A percentile compares a stretch with the other conserved stretches of the same genome.
Conservation (phyloP, 2,113 vertebrate species). For the Sterrhoptilus dennistouni region DNA sequence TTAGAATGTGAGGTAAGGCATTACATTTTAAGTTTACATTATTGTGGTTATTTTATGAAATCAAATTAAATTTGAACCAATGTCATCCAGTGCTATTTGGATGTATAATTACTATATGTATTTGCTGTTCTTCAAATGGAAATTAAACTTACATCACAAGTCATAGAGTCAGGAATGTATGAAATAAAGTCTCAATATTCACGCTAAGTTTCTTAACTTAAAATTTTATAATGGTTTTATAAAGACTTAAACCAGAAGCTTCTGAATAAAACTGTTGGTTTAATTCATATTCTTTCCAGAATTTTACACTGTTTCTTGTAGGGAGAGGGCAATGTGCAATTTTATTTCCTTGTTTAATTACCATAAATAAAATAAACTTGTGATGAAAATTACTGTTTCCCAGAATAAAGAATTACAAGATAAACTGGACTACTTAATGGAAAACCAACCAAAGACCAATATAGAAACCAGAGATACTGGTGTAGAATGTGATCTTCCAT, state of each 20-base stretch:
- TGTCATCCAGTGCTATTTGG: background rate
- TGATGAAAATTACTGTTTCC: slow-evolving; percentile 48
- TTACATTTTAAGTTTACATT: background rate
- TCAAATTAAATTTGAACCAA: background rate
- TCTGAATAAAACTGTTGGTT: background rate
- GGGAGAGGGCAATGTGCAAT: background rate
- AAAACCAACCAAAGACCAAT: slow-evolving; percentile 78
- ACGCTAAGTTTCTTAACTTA: background rate
- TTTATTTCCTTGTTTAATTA: background rate
- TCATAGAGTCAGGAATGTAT: background rate
- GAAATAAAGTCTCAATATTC: background rate
- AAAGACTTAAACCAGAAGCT: background rate
- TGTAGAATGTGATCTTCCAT: slow-evolving; percentile 85
- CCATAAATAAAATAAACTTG: background rate
- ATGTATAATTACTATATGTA: background rate
- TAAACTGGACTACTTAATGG: slow-evolving; percentile 91
- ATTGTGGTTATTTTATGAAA: background rate
- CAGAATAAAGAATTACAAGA: slow-evolving; percentile 98
- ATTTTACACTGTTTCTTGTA: background rate
- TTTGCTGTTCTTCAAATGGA: background rate
- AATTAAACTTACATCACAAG: background rate
- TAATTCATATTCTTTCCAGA: background rate
- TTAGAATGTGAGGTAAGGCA: slow-evolving; percentile 94
- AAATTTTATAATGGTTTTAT: background rate
- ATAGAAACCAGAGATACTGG: slow-evolving; percentile 86